Base-by-base conservation (phyloP, 2,888 invertebrate species). In the Fragum fragum region DNA sequence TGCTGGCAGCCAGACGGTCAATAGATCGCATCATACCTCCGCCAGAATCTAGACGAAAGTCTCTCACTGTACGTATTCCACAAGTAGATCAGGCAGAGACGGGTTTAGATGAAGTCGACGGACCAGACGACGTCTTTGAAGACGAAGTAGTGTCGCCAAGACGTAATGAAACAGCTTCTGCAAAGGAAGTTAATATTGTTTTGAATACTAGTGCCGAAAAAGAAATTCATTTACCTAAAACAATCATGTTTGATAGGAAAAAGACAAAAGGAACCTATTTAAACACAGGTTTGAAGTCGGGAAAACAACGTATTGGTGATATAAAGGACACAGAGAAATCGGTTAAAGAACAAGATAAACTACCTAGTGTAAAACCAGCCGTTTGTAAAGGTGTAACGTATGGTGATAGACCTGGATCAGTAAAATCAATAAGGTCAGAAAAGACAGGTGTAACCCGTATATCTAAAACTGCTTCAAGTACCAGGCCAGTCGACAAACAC, bases 41-140 rank as follows among this genome's bases (percentile, higher is more conserved):
- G 47, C 32, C 76, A 6, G 71, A 68, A 47, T 68, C 36, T n/a
- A 72, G 63, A 39, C 68, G 32, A 52, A 59, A 53, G 26, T 32
- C 69, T 1, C 26, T 84, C 32, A 84, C 84, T 21, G 36, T 84
- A 5, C 52, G 73, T n/a, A 76, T 85, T 47, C 85, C 85, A 9
- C 85, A 79, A 52, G 66, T 79, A 32, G 79, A 79, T 0, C 68
- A 73, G 1, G 55, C 72, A 9, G 83, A 74, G 1, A 11, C 29
- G 11, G 11, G 16, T 16, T n/a, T 47, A 47, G 61, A 75, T 2
- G 29, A 16, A 23, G 26, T 29, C 16, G 53, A 52, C n/a, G 70
- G 47, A 47, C 28, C 32, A 16, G 70, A 53, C 9, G 70, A 26
- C 16, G 55, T n/a, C 26, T n/a, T 16, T 16, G 70, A 70, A 23